phyloP scores from a whole-genome alignment of 2,797 vertebrate species.

The Cirrhinus mrigala region DNA sequence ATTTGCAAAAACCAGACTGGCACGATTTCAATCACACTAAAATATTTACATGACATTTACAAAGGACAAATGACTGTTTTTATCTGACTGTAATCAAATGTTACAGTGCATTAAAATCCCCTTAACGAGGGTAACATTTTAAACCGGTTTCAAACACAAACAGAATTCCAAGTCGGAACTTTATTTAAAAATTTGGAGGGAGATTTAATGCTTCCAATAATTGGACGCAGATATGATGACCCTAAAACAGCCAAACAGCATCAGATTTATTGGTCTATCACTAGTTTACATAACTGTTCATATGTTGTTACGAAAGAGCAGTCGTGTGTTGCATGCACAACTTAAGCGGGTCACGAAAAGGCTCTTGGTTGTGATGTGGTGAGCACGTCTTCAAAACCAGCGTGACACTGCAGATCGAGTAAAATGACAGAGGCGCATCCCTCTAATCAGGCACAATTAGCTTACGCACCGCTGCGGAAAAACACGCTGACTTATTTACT shows the following conservation, averaged over 20 bases:
- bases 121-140: neutral
- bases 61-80: neutral
- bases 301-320: conserved; percentile 24
- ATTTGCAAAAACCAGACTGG: neutral
- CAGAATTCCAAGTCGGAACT: neutral
- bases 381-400: conserved; percentile 25
- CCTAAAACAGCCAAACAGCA: conserved; percentile 5
- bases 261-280: conserved; percentile 10
- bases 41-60: neutral
- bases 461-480: conserved; percentile 13
- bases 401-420: conserved; percentile 7
- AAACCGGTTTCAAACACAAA: neutral
- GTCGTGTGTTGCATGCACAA: conserved; percentile 14
- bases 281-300: neutral
- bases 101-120: neutral
- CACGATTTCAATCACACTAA: neutral
- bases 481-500: conserved; percentile 14
- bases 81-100: neutral
- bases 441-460: conserved; percentile 53
- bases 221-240: neutral
- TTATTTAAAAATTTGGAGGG: conserved; percentile 14
- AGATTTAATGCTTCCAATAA: neutral
- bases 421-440: conserved; percentile 42
- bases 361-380: neutral
- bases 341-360: neutral